Evolutionary conservation across 2,888 invertebrate species (phyloP).

Genomic region (Timema podura): DNA sequence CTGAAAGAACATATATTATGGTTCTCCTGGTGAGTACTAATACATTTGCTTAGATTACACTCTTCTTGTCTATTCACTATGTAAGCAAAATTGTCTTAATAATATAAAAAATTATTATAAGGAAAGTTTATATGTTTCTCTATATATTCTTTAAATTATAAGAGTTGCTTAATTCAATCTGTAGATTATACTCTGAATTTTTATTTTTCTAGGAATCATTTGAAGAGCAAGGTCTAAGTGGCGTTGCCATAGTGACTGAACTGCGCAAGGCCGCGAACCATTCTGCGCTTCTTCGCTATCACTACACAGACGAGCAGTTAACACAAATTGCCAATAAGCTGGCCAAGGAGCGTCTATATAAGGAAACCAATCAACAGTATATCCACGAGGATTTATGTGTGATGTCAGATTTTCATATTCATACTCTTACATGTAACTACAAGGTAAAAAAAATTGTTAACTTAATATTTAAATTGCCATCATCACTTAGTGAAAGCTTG

Average conservation of each 20-base stretch:
- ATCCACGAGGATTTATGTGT: conserved; percentile 83
- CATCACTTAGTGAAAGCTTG: no score
- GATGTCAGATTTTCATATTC: conserved; percentile 90
- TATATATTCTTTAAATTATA: neutral
- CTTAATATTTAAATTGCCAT: no score
- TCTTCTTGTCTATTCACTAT: no score
- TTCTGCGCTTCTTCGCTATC: conserved; percentile 74
- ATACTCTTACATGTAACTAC: conserved; percentile 67
- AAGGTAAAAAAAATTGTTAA: conserved; percentile 46
- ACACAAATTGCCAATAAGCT: conserved; percentile 65
- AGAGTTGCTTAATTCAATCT: no score
- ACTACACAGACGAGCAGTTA: conserved; percentile 62
- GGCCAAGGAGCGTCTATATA: conserved; percentile 62
- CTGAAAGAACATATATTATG: neutral
- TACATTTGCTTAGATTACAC: neutral
- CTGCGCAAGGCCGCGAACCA: conserved; percentile 93
- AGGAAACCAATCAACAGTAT: conserved; percentile 71
- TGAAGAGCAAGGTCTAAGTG: conserved; percentile 43
- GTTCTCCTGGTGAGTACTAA: neutral
- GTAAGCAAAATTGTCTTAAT: no score
- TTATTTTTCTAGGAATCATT: no score
- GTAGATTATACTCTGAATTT: no score
- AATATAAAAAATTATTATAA: neutral
- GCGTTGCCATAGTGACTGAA: conserved; percentile 85
- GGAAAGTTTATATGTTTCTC: neutral